These are phyloP conservation scores for Drosophila heteroneura DNA, from an alignment of 2,888 invertebrate species.

Conservation along the genomic window DNA sequence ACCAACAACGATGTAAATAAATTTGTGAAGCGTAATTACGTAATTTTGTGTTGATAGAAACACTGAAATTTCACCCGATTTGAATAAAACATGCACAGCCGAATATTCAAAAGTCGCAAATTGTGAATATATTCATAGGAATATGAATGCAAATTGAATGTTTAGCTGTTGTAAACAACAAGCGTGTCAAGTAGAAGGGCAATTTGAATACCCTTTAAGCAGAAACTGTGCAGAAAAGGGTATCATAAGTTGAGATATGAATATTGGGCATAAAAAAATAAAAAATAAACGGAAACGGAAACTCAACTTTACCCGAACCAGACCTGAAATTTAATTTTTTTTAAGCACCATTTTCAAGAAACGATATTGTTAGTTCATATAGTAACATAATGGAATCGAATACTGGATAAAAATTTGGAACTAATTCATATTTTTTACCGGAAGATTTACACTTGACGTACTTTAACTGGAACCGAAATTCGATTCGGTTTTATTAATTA, in stretches of 20 bases:
- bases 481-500: not conserved
- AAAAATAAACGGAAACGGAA: not conserved
- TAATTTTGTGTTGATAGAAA: slow-evolving; percentile 15
- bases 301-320: not conserved
- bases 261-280: too few relatives aligned
- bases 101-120: slow-evolving; percentile 26
- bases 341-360: not conserved
- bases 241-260: not conserved
- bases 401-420: not conserved
- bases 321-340: not conserved
- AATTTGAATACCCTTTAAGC: not conserved
- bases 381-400: not conserved
- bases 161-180: slow-evolving; percentile 3
- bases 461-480: not conserved
- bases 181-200: slow-evolving; percentile 4
- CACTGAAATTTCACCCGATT: slow-evolving; percentile 30
- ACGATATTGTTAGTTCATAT: too few relatives aligned
- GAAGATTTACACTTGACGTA: not conserved
- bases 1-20: slow-evolving; percentile 4
- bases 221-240: not conserved
- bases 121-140: slow-evolving; percentile 19
- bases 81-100: slow-evolving; percentile 25
- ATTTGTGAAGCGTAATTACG: slow-evolving; percentile 19
- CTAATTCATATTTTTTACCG: fast-evolving
- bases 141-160: slow-evolving; percentile 2